phyloP scores from a whole-genome alignment of 1,140 invertebrate species.

The Lepidostoma basale region DNA sequence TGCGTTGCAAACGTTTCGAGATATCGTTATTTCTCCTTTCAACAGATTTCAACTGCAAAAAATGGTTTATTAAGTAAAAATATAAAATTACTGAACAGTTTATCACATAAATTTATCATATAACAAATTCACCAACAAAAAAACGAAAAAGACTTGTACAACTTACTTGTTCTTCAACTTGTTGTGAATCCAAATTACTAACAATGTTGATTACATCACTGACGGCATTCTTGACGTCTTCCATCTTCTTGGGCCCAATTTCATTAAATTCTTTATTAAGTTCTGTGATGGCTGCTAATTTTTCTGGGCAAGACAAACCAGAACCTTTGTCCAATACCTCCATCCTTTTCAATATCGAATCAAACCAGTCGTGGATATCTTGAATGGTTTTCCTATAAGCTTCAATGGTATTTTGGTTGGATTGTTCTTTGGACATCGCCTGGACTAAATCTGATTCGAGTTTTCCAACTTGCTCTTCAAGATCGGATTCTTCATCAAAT shows the following conservation, averaged over 20 bases:
- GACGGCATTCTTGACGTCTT: slow-evolving; percentile 71
- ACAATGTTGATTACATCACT: slow-evolving; percentile 77
- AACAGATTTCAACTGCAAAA: slow-evolving; percentile 73
- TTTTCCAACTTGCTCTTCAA: slow-evolving; percentile 75
- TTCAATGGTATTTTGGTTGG: slow-evolving; percentile 77
- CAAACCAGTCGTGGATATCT: slow-evolving; percentile 80
- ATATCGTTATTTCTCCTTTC: slow-evolving; percentile 84
- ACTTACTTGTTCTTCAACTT: slow-evolving; percentile 82
- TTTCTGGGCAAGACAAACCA: slow-evolving; percentile 81
- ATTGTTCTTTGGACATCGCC: slow-evolving; percentile 76
- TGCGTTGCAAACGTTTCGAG: slow-evolving; percentile 80
- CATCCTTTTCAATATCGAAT: slow-evolving; percentile 76
- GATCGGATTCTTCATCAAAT: slow-evolving; percentile 68
- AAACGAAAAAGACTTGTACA: neutral
- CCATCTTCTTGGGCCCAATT: slow-evolving; percentile 69
- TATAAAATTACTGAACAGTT: neutral
- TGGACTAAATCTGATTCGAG: slow-evolving; percentile 71
- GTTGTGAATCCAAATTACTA: slow-evolving; percentile 85
- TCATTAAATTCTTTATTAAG: slow-evolving; percentile 73
- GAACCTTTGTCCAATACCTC: slow-evolving; percentile 82
- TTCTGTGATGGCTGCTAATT: slow-evolving; percentile 73
- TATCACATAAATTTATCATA: neutral
- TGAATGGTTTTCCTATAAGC: slow-evolving; percentile 77
- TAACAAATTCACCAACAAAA: neutral
- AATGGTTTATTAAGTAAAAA: neutral